These are phyloP conservation scores for Cyprinodon diabolis DNA, from an alignment of 2,797 vertebrate genomes.

Conservation along the genomic window DNA sequence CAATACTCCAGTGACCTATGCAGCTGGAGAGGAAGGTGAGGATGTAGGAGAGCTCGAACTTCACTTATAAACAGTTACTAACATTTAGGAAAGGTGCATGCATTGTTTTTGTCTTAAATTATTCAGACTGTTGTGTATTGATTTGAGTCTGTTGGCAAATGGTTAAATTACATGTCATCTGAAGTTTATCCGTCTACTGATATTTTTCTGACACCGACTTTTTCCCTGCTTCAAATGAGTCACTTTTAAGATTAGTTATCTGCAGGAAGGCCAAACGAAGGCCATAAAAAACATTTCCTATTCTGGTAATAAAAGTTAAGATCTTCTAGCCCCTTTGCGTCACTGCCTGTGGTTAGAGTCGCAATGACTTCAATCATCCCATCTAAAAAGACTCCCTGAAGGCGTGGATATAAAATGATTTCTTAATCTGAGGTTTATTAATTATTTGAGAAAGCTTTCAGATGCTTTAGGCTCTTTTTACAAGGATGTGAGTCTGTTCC, in stretches of 20 bases:
- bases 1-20: conserved; percentile 94
- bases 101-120: neutral
- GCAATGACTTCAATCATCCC: neutral
- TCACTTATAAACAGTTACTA: neutral
- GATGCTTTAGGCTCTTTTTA: conserved; percentile 1
- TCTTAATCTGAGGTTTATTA: neutral
- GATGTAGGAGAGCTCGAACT: conserved; percentile 4
- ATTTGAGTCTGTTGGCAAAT: neutral
- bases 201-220: neutral
- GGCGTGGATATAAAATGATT: neutral
- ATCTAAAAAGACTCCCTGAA: neutral
- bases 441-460: neutral
- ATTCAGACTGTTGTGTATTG: neutral
- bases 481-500: conserved; percentile 35
- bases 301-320: neutral
- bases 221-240: conserved; percentile 2
- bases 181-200: neutral
- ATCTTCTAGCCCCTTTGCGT: neutral
- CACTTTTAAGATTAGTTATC: conserved; percentile 26
- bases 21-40: conserved; percentile 93
- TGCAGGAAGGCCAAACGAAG: neutral
- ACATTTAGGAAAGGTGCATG: neutral
- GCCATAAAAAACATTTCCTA: neutral
- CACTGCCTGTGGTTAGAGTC: conserved; percentile 1
- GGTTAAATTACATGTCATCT: neutral